phyloP scores from a whole-genome alignment of 2,888 invertebrate species.

The Raillietiella orientalis region DNA sequence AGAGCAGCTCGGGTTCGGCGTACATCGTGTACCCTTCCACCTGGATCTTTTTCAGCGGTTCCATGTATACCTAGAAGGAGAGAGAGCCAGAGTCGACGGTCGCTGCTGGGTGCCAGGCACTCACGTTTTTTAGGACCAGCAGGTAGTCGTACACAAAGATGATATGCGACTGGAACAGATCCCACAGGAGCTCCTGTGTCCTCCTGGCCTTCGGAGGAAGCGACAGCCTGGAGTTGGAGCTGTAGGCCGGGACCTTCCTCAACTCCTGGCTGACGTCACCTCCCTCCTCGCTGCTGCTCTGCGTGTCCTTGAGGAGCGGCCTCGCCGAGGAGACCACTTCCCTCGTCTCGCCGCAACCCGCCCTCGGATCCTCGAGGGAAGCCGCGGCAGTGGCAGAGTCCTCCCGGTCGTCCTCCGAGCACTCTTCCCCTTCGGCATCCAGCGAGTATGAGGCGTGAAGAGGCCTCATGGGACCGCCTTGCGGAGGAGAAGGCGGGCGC shows the following conservation, averaged over 20 bases:
- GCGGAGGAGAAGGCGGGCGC: too few relatives aligned
- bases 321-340: background rate
- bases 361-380: background rate
- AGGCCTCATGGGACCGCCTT: too few relatives aligned
- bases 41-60: constrained; percentile 25
- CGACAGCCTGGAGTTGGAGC: too few relatives aligned
- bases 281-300: background rate
- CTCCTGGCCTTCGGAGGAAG: constrained; percentile 14
- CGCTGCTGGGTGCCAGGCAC: constrained; percentile 8
- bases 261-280: too few relatives aligned
- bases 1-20: constrained; percentile 24
- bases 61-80: constrained; percentile 21
- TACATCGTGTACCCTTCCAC: constrained; percentile 26
- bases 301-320: too few relatives aligned
- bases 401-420: too few relatives aligned
- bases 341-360: background rate
- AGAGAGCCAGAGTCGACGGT: background rate
- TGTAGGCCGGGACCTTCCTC: too few relatives aligned
- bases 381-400: background rate
- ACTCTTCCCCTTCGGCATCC: too few relatives aligned
- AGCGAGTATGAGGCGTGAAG: too few relatives aligned
- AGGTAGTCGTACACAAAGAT: constrained; percentile 24
- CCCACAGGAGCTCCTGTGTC: constrained; percentile 24
- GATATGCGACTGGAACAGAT: constrained; percentile 23
- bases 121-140: constrained; percentile 23